phyloP scores from a whole-genome alignment of 2,888 invertebrate species.

The Tiliacea citrago region DNA sequence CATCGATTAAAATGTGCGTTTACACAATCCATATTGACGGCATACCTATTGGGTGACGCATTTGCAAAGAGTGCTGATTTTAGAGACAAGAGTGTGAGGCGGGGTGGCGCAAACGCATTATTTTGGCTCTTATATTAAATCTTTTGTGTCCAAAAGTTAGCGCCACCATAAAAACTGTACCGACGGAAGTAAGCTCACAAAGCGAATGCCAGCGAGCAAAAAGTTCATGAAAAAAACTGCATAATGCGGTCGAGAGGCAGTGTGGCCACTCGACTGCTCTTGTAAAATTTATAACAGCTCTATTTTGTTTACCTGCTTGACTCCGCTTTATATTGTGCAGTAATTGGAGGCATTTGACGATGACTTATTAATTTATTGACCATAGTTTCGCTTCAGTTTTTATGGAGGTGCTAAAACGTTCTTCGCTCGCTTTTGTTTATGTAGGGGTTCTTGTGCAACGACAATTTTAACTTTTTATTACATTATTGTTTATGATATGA shows the following conservation, averaged over 20 bases:
- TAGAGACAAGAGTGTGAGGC: conserved; percentile 58
- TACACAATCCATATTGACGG: conserved; percentile 56
- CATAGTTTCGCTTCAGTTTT: conserved; percentile 85
- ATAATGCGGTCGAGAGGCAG: conserved; percentile 85
- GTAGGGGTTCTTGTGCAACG: conserved; percentile 59
- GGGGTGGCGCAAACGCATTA: conserved; percentile 80
- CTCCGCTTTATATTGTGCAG: conserved; percentile 85
- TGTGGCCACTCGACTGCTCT: conserved; percentile 84
- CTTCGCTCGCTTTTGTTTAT: conserved; percentile 75
- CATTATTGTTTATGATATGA: conserved; percentile 53
- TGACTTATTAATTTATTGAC: conserved; percentile 90
- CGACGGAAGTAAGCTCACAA: conserved; percentile 89
- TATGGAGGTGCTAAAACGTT: conserved; percentile 89
- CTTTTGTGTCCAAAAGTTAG: conserved; percentile 85
- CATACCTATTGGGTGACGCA: conserved; percentile 66
- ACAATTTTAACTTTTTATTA: conserved; percentile 55
- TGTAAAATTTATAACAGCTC: conserved; percentile 90
- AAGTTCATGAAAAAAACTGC: conserved; percentile 85
- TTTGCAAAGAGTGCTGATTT: conserved; percentile 29
- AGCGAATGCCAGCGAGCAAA: conserved; percentile 88
- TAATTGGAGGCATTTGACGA: conserved; percentile 89
- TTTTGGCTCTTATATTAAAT: conserved; percentile 68
- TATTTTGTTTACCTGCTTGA: conserved; percentile 90
- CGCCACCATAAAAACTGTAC: conserved; percentile 86
- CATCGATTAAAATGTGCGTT: conserved; percentile 63